Base-by-base conservation (phyloP, 2,113 vertebrate genomes). In the Pseudopodoces humilis region DNA sequence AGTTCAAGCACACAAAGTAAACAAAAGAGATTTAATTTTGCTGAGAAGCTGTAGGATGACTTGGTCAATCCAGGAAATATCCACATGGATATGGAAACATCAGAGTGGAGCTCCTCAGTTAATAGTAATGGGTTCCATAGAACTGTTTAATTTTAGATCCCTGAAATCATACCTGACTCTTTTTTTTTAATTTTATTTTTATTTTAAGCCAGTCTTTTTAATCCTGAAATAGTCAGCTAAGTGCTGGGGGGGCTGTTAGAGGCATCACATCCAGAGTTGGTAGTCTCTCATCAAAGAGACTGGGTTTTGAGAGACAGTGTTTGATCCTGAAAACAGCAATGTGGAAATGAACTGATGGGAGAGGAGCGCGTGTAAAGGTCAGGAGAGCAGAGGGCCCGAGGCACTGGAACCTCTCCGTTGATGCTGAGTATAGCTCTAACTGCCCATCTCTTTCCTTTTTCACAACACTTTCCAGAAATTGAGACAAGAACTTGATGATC, bases 401-500 rank as follows among this genome's bases (percentile, higher is more conserved):
- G 76, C 55, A 5, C 17, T 44, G 78, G 60, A 31, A 13, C 9
- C n/a, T 69, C n/a, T 52, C 17, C 55, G 11, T 1, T 4, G 10
- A 1, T 43, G 30, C 16, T 70, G 3, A 15, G 17, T n/a, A 43
- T 13, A 17, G 27, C 22, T 74, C 55, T 90, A 63, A 88, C 15
- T n/a, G 22, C 33, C 31, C 52, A 0, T 60, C 31, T 65, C n/a
- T 31, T 11, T 11, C 55, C 18, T 18, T 22, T 13, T 5, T 4
- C 62, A 10, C 28, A 50, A 60, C 56, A 7, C 94, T 60, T 76
- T 11, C 14, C 82, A 99, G 99, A 98, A 98, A 92, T 96, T 99
- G 85, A 99, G 98, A 92, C 97, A 96, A 81, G 99, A 99, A 95
- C 97, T 99, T 1, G 99, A 99, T 64, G 97, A 95, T 33, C 98